Base-by-base conservation (phyloP, 53 echinoderm and acorn worm genomes). In the Antedon mediterranea region DNA sequence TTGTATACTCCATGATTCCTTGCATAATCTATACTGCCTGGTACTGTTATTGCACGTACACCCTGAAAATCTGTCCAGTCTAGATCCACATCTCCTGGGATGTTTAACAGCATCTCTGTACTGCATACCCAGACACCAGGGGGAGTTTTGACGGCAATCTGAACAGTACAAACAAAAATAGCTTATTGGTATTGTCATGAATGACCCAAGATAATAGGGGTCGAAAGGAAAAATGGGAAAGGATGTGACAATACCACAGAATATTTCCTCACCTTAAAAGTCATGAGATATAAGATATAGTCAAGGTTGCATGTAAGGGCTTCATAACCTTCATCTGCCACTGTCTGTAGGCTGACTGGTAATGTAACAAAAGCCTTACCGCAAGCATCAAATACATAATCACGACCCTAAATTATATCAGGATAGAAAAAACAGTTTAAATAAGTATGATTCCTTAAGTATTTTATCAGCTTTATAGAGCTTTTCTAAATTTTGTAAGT, bases 81-180 rank as follows among this genome's bases (percentile, higher is more conserved):
- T 29, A 95, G 83, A 34, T 83, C 70, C n/a, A 75, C 78, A 33
- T 80, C n/a, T 4, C 76, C 74, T 30, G 83, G 81, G 15, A 89
- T 79, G 28, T 79, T 77, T 33, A 97, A 85, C 26, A 91, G 32
- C 97, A 97, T 97, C 43, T 97, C 97, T 13, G 97, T 97, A 73
- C 90, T 90, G 77, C 88, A 85, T 37, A 97, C 84, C 97, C 97
- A 97, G 3, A 97, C 97, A 29, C 97, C 97, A 8, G 89, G 32
- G 29, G 97, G 97, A 71, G 87, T 78, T 28, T 82, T 88, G n/a
- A 74, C 70, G 28, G 85, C 84, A 71, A 97, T 74, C 97, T 97
- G 33, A 28, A 33, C 31, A 23, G 31, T 4, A 11, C 23, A 73
- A 29, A 32, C 13, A 73, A 37, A 4, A 37, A 37, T 37, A n/a